Percentiles rank a stretch among this genome's conserved stretches.
These are phyloP conservation scores for Chloropsis hardwickii DNA, from an alignment of 2,113 vertebrate genomes.

Conservation along the genomic window DNA sequence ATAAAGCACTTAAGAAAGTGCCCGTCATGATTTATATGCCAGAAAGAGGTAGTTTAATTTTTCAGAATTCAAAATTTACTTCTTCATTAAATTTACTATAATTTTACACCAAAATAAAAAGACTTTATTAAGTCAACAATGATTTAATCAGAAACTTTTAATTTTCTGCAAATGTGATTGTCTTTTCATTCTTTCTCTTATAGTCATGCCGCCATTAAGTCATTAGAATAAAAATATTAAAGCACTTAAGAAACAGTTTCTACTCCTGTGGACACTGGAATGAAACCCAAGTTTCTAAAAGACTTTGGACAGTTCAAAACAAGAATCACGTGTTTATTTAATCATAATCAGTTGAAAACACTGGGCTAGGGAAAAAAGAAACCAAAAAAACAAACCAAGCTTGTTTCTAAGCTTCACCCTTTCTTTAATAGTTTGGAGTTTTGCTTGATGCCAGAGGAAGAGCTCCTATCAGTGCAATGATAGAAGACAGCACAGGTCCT, in stretches of 20 bases:
- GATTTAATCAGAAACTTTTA: background rate
- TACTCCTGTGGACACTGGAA: background rate
- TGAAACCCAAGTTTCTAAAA: background rate
- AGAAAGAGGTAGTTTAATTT: background rate
- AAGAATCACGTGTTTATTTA: background rate
- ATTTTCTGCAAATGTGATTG: background rate
- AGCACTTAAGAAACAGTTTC: background rate
- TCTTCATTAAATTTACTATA: background rate
- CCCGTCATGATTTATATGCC: background rate
- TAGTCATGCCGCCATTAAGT: background rate
- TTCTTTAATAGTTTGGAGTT: background rate
- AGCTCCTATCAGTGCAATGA: background rate
- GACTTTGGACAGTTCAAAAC: background rate
- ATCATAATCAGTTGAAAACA: background rate
- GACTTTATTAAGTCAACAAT: background rate
- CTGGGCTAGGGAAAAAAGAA: fast-evolving
- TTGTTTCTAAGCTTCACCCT: background rate
- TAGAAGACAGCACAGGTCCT: background rate
- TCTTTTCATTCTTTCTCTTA: background rate
- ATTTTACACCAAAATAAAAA: background rate
- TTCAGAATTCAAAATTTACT: background rate
- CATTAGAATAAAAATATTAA: background rate
- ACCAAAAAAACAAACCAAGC: background rate
- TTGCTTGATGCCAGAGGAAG: background rate
- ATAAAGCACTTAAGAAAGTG: background rate